Base-by-base conservation (phyloP, 2,113 vertebrate genomes). In the Psittacara wagleri region DNA sequence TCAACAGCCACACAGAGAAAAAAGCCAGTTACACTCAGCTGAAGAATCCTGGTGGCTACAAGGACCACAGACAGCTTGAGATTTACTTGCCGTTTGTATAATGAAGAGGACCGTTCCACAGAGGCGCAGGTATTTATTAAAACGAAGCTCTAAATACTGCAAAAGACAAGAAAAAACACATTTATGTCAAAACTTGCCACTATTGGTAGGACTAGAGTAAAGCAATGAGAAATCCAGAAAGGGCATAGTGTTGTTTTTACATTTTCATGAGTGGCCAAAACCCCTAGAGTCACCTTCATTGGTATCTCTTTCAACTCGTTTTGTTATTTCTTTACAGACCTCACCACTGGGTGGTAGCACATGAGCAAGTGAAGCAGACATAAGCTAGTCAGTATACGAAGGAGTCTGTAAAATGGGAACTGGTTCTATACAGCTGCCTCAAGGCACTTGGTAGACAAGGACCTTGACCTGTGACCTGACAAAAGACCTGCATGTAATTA, bases 71-170 rank as follows among this genome's bases (percentile, higher is more conserved):
- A 86, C 1, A 73, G 54, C 57, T 87, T 70, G 77, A 80, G 16
- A 80, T 81, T 81, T 96, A 98, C 98, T 98, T 98, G 98, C 99
- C 67, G 99, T 99, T 97, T 99, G 98, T 94, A 98, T 93, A 62
- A 99, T 98, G 97, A 99, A 99, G 84, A 99, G 95, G 61, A 94
- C 7, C 0, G 98, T 99, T 75, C 99, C 99, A 95, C 98, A 97
- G 55, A 99, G 97, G 49, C 99, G 98, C 29, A 98, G 97, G 7
- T 87, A 96, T 97, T 97, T 98, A 97, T 98, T 99, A 97, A 99
- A 99, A 51, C 99, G 98, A 82, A 99, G 97, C 94, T 99, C 99
- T 96, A 99, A 96, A 80, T 99, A 99, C 99, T 99, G 96, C n/a
- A 97, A 93, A 94, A 83, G 77, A 83, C 59, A 86, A 96, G 61